These are phyloP conservation scores for Tenebrosternarchus preto DNA, from an alignment of 2,113 vertebrate species.

Conservation along the genomic window DNA sequence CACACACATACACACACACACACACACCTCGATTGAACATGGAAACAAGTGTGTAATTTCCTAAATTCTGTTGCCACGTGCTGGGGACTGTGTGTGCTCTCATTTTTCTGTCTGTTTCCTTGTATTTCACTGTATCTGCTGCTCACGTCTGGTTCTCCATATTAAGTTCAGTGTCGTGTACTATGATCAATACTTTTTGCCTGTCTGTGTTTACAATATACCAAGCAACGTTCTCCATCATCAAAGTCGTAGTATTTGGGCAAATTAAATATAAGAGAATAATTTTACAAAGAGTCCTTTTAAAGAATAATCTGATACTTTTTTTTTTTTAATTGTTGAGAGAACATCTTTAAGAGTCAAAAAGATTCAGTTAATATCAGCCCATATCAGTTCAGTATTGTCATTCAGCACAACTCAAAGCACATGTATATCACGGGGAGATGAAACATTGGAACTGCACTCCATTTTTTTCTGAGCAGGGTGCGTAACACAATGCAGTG, in stretches of 20 bases:
- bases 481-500: slow-evolving; percentile 28
- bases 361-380: not conserved
- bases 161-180: not conserved
- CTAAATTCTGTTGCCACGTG: not conserved
- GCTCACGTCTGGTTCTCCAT: not conserved
- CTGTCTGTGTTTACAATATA: not conserved
- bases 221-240: not conserved
- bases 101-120: not conserved
- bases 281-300: no score
- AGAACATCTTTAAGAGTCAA: no score
- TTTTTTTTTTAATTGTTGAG: no score
- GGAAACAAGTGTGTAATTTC: slow-evolving; percentile 4
- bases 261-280: not conserved
- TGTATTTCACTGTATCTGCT: not conserved
- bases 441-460: no score
- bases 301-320: no score
- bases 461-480: not conserved
- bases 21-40: slow-evolving; percentile 1
- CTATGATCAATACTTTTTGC: slow-evolving; percentile 1
- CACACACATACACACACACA: slow-evolving; percentile 2
- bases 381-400: not conserved
- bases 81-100: not conserved
- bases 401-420: no score
- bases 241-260: not conserved
- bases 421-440: no score